Evolutionary conservation across 2,113 vertebrate species (phyloP).

Genomic region (Cygnus atratus): DNA sequence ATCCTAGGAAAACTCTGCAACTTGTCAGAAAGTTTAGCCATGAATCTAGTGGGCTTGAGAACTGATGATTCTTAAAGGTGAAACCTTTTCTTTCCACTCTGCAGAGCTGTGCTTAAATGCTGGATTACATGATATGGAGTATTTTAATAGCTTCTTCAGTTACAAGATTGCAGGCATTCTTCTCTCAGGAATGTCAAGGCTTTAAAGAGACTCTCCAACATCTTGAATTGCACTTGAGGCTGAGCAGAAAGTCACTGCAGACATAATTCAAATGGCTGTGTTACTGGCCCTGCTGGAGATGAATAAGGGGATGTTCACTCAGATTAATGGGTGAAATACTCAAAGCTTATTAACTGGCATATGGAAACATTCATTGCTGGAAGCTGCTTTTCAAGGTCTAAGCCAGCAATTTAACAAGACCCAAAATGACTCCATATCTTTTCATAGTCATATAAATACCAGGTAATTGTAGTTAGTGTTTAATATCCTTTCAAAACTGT

Average conservation of each 20-base stretch:
- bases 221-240: not conserved
- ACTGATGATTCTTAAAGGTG: not conserved
- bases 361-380: not conserved
- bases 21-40: not conserved
- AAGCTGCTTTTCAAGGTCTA: conserved; percentile 28
- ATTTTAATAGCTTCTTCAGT: not conserved
- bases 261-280: not conserved
- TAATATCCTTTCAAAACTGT: not conserved
- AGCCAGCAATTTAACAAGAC: not conserved
- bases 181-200: not conserved
- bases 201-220: not conserved
- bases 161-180: not conserved
- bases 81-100: not conserved
- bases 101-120: not conserved
- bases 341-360: conserved; percentile 53
- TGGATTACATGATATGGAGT: not conserved
- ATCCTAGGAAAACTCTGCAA: not conserved
- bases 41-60: not conserved
- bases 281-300: not conserved
- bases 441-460: not conserved
- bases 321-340: conserved; percentile 40
- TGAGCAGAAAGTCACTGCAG: not conserved
- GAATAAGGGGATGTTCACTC: not conserved
- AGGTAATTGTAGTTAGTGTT: not conserved
- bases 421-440: not conserved